These are phyloP conservation scores for Penaeus vannamei DNA, from an alignment of 1,140 invertebrate genomes.

Conservation along the genomic window DNA sequence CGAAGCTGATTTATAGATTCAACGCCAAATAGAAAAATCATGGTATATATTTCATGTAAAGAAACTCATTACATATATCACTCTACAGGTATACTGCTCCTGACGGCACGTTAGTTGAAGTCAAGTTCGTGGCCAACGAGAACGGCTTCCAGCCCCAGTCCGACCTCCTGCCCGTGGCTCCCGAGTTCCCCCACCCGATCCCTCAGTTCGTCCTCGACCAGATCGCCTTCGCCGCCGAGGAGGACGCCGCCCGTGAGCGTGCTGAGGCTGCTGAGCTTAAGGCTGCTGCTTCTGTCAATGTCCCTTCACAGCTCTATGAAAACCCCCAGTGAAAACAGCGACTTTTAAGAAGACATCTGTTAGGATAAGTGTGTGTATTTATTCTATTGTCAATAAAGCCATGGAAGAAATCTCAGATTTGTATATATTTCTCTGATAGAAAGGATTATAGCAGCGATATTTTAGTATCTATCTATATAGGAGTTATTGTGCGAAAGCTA, in stretches of 20 bases:
- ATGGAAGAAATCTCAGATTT: too few species aligned
- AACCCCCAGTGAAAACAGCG: background rate
- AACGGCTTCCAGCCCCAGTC: conserved; percentile 64
- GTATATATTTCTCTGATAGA: too few species aligned
- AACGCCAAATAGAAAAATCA: background rate
- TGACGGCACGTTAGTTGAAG: conserved; percentile 55
- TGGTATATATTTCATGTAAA: background rate
- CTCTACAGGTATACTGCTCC: conserved; percentile 56
- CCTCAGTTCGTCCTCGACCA: conserved; percentile 64
- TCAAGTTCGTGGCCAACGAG: conserved; percentile 65
- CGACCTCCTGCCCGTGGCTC: conserved; percentile 62
- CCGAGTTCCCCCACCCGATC: conserved; percentile 55
- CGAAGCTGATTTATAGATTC: background rate
- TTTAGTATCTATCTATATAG: too few species aligned
- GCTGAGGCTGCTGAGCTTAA: background rate
- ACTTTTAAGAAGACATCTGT: too few species aligned
- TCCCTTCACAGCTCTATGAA: background rate
- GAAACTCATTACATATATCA: background rate
- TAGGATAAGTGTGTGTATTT: background rate
- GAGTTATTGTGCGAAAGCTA: too few species aligned
- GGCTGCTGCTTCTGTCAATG: background rate
- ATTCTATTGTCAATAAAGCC: too few species aligned
- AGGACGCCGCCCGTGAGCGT: conserved; percentile 43
- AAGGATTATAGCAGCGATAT: too few species aligned
- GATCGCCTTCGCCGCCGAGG: conserved; percentile 57